These are phyloP conservation scores for Macrostomum lignano DNA, from an alignment of 1,140 invertebrate genomes.

Conservation along the genomic window DNA sequence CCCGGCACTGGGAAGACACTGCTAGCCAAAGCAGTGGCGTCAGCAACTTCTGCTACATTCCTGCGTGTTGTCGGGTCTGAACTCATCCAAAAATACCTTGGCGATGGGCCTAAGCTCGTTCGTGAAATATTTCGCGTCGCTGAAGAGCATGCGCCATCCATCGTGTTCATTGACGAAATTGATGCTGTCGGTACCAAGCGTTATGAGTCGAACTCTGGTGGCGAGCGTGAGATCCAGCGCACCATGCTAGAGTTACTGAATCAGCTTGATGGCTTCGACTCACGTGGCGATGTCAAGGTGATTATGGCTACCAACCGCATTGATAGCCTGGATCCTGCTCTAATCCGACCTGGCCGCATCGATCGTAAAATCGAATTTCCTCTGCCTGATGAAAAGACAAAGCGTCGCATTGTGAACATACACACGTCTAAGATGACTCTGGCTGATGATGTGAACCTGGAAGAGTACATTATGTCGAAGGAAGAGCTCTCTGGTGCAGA, in stretches of 20 bases:
- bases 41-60: slow-evolving; percentile 96
- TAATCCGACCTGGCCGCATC: slow-evolving; percentile 90
- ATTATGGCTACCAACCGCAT: slow-evolving; percentile 99
- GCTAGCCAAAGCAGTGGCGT: slow-evolving; percentile 89
- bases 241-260: slow-evolving; percentile 97
- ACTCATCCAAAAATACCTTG: slow-evolving; percentile 95
- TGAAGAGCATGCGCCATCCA: slow-evolving; percentile 93
- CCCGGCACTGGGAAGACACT: slow-evolving; percentile 94
- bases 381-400: slow-evolving; percentile 93
- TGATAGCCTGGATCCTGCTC: slow-evolving; percentile 86
- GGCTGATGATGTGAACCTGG: slow-evolving; percentile 76
- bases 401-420: slow-evolving; percentile 83
- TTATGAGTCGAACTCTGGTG: slow-evolving; percentile 96
- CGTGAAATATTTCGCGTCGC: slow-evolving; percentile 91
- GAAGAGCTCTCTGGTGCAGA: slow-evolving; percentile 91
- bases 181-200: slow-evolving; percentile 96
- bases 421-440: slow-evolving; percentile 93
- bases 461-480: slow-evolving; percentile 92
- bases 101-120: slow-evolving; percentile 92
- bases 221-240: slow-evolving; percentile 92
- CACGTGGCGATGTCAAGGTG: slow-evolving; percentile 73
- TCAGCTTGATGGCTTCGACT: slow-evolving; percentile 93
- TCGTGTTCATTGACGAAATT: slow-evolving; percentile 99
- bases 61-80: slow-evolving; percentile 89
- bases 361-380: slow-evolving; percentile 99